These are phyloP conservation scores for Lepetodrilus schrolli DNA, from an alignment of 2,888 invertebrate species.

Conservation along the genomic window DNA sequence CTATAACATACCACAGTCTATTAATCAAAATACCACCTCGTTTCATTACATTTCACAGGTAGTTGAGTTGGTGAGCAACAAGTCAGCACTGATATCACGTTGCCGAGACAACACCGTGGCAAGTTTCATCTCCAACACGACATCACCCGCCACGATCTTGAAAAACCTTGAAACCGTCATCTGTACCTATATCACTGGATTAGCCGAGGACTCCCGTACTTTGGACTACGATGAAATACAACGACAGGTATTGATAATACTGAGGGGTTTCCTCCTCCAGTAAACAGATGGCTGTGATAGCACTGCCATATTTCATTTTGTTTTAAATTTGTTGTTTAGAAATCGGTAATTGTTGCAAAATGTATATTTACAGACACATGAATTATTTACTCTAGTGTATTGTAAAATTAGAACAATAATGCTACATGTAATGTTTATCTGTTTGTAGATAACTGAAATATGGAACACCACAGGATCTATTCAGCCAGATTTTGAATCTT, in stretches of 20 bases:
- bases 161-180: slow-evolving; percentile 41
- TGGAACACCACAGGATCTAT: slow-evolving; percentile 45
- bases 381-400: too few relatives aligned
- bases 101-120: slow-evolving; percentile 41
- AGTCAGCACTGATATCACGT: slow-evolving; percentile 33
- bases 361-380: too few relatives aligned
- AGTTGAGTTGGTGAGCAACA: slow-evolving; percentile 32
- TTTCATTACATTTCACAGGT: too few relatives aligned
- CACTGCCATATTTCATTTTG: too few relatives aligned
- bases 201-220: slow-evolving; percentile 16
- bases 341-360: too few relatives aligned
- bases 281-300: too few relatives aligned
- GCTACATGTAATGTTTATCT: too few relatives aligned
- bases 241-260: background rate
- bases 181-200: slow-evolving; percentile 36
- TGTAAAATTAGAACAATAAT: too few relatives aligned
- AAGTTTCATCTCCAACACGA: slow-evolving; percentile 37
- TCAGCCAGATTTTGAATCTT: slow-evolving; percentile 40
- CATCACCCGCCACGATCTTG: slow-evolving; percentile 23
- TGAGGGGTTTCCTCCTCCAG: too few relatives aligned
- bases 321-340: too few relatives aligned
- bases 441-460: slow-evolving; percentile 46
- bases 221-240: slow-evolving; percentile 25
- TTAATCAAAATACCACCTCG: too few relatives aligned
- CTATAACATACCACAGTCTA: too few relatives aligned